These are phyloP conservation scores for Herpetotheres cachinnans DNA, from an alignment of 2,113 vertebrate genomes.

Conservation along the genomic window DNA sequence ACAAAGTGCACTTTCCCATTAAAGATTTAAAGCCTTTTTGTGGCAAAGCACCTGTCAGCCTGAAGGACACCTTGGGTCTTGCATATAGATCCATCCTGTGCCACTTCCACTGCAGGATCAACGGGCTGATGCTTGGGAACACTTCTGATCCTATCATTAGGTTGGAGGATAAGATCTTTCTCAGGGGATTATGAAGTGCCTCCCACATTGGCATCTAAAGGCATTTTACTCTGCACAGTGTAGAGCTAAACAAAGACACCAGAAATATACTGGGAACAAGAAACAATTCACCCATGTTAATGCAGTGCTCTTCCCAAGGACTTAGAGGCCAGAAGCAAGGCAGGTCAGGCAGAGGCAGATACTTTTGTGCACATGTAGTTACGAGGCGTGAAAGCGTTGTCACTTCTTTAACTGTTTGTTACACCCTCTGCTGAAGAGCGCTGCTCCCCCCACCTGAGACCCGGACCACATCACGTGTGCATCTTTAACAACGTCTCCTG, in stretches of 20 bases:
- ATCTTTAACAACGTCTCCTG: neutral
- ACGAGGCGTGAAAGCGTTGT: neutral
- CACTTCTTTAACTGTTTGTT: neutral
- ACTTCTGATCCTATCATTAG: neutral
- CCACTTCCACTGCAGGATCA: neutral
- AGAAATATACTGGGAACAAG: neutral
- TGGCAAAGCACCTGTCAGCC: slow-evolving; percentile 40
- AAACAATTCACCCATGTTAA: neutral
- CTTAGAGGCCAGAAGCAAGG: neutral
- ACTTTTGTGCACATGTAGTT: neutral
- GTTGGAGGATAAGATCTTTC: slow-evolving; percentile 26
- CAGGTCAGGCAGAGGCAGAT: neutral
- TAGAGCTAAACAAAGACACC: neutral
- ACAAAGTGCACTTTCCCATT: slow-evolving; percentile 57
- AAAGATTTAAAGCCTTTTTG: slow-evolving; percentile 62
- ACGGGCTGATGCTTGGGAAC: neutral
- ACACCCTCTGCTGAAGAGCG: neutral
- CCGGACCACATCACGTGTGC: fast-evolving
- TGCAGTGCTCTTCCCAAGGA: neutral
- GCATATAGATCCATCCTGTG: slow-evolving; percentile 47
- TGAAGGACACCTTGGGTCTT: slow-evolving; percentile 59
- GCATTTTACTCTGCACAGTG: neutral
- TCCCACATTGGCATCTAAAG: neutral
- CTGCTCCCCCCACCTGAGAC: neutral
- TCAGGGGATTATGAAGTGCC: neutral